A percentile compares a stretch with the other conserved stretches of the same genome.
phyloP scores from a whole-genome alignment of 2,888 invertebrate species.

The Diaperis boleti region DNA sequence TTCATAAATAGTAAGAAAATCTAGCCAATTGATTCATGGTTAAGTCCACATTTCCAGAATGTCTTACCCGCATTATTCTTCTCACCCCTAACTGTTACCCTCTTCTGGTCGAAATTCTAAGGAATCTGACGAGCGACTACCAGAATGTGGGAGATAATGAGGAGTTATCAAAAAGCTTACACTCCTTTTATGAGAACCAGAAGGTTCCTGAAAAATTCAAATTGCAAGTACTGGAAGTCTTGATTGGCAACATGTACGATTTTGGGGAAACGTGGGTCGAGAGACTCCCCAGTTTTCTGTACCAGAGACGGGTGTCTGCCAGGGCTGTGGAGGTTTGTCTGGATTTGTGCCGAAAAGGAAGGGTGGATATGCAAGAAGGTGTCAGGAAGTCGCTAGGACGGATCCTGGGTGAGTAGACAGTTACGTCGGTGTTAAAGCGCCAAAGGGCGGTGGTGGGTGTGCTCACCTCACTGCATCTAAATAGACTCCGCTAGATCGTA shows the following conservation, averaged over 20 bases:
- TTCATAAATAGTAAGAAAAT: constrained; percentile 63
- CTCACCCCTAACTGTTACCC: constrained; percentile 45
- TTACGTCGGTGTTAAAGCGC: too few relatives aligned
- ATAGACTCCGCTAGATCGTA: too few relatives aligned
- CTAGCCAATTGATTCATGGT: background rate
- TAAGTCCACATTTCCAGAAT: constrained; percentile 43
- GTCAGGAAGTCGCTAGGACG: constrained; percentile 65
- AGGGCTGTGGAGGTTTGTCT: constrained; percentile 71
- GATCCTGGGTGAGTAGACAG: constrained; percentile 65
- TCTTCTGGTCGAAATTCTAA: constrained; percentile 50
- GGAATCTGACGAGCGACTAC: constrained; percentile 53
- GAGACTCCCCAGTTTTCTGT: constrained; percentile 71
- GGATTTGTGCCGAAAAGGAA: constrained; percentile 71
- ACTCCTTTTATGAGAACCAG: constrained; percentile 17
- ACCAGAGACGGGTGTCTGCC: constrained; percentile 67
- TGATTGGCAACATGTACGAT: constrained; percentile 53
- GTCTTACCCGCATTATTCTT: constrained; percentile 46
- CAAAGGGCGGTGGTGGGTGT: too few relatives aligned
- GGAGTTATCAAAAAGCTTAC: constrained; percentile 42
- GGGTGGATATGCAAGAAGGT: constrained; percentile 67
- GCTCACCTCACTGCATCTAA: too few relatives aligned
- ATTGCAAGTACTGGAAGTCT: too few relatives aligned
- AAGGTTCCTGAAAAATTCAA: constrained; percentile 7
- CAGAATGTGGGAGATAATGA: constrained; percentile 50
- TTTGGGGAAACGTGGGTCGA: constrained; percentile 70